phyloP scores from a whole-genome alignment of 2,113 vertebrate genomes.

The Anolis sagrei region DNA sequence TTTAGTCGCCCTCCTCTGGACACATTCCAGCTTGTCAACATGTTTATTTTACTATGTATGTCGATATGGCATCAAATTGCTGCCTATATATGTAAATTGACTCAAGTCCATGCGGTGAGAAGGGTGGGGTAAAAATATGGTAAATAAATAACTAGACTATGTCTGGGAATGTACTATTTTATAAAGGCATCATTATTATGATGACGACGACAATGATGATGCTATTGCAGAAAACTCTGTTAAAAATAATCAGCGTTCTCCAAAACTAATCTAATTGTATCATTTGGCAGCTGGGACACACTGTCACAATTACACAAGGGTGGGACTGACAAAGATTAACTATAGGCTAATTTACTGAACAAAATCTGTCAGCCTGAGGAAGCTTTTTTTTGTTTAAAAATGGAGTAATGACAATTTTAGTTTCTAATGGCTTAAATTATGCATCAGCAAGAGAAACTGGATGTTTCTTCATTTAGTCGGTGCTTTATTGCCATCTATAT shows the following conservation, averaged over 20 bases:
- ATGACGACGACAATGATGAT: background rate
- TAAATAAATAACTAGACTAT: too few relatives aligned
- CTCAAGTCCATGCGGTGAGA: too few relatives aligned
- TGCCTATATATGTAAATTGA: too few relatives aligned
- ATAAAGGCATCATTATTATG: background rate
- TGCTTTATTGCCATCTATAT: conserved; percentile 59
- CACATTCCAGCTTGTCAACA: too few relatives aligned
- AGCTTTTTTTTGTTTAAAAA: conserved; percentile 57
- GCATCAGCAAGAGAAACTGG: conserved; percentile 46
- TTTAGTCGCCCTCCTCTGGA: too few relatives aligned
- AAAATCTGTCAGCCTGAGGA: conserved; percentile 25
- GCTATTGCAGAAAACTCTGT: conserved; percentile 20
- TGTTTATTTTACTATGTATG: too few relatives aligned
- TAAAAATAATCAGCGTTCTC: conserved; percentile 38
- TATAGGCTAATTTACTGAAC: conserved; percentile 49
- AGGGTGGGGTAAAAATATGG: too few relatives aligned
- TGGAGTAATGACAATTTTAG: conserved; percentile 41
- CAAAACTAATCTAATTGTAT: conserved; percentile 12
- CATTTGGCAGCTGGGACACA: conserved; percentile 48
- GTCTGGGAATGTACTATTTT: background rate
- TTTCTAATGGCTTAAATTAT: conserved; percentile 58
- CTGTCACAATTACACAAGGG: conserved; percentile 28
- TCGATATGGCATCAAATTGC: too few relatives aligned
- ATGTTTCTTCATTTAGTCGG: conserved; percentile 55
- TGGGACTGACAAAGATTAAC: conserved; percentile 46